Base-by-base conservation (phyloP, 2,888 invertebrate genomes). In the Coelinius sp. region DNA sequence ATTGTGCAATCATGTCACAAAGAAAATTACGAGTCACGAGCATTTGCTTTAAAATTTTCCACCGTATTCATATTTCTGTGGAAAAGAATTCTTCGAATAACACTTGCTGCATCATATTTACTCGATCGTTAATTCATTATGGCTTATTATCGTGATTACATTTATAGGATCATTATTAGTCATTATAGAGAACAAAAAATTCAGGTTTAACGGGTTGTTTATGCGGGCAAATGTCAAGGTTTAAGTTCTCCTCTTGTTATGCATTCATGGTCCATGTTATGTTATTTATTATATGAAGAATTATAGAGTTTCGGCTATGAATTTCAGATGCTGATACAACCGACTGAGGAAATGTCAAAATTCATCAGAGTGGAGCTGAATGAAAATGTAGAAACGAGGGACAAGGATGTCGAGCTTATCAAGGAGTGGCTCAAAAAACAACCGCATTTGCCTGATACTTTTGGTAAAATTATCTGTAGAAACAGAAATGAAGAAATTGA, bases 351-450 rank as follows among this genome's bases (percentile, higher is more conserved):
- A 82, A 90, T 93, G 88, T 92, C 92, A 81, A 90, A 91, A 83
- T 89, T 88, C 85, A 94, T 94, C 80, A 90, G 93, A 68, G 89
- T 91, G 75, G 93, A 94, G 82, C 88, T 94, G 73, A 93, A 94
- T 63, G 94, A 94, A 83, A 90, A 92, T 76, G 87, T 89, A 0
- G 85, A 85, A 27, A 92, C 91, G 0, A 88, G 90, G 0, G 90
- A 91, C 49, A 88, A 88, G 2, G 92, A 92, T 76, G 80, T 92
- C 25, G 88, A 88, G 4, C 88, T 89, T 27, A 92, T 92, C 76
- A 91, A 91, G 80, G 92, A 92, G 8, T 92, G 92, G 92, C 85
- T 92, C 65, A 86, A 87, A 76, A 91, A 92, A 79, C 92, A 92
- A 80, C 92, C 92, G 0, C 92, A 93, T 86, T 84, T 93, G 27